Evolutionary conservation across 2,113 vertebrate genomes (phyloP), one percentile per base, ranked within the genome.

Genomic region (Azemiops feae): DNA sequence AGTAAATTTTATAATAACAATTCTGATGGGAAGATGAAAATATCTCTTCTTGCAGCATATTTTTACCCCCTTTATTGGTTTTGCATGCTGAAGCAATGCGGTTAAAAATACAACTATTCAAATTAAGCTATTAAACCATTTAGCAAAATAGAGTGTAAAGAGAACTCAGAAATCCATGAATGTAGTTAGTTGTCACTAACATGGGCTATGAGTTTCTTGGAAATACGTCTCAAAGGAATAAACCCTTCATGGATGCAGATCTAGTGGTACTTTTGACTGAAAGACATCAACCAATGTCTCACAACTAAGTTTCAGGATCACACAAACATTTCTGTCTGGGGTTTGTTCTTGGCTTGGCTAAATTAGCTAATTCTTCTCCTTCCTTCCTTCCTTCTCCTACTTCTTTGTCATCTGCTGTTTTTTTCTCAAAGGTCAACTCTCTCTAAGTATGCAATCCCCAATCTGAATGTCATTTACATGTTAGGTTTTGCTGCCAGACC

Each of bases 21-120:
- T 96, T 91, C 87, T 95, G 96, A 95, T 88, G 93, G 93, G 90
- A 92, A 95, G 94, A 95, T 95, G 27, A 92, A 89, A 96, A 93
- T 92, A 94, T 85, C 90, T 0, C 91, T 96, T 96, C 89, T 92
- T 96, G 94, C 95, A 95, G 95, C 93, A 94, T 91, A 94, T 92
- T 94, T 95, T 94, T n/a, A 89, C 91, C 74, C 50, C 14, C 87
- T 96, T 23, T 94, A 95, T 95, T 96, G 94, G 85, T 94, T 96
- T 94, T 96, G 34, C 74, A 81, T 4, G 74, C 18, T 95, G 95
- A 95, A 96, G 64, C 45, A 92, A 94, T 91, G 91, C 14, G 94
- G 91, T 85, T 91, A 27, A 90, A 94, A 90, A 89, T 85, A 91
- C 34, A 94, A 69, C 91, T 96, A n/a, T 94, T 95, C 39, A 87